Evolutionary conservation across 2,888 invertebrate species (phyloP).

Genomic region (Silvanus unidentatus): DNA sequence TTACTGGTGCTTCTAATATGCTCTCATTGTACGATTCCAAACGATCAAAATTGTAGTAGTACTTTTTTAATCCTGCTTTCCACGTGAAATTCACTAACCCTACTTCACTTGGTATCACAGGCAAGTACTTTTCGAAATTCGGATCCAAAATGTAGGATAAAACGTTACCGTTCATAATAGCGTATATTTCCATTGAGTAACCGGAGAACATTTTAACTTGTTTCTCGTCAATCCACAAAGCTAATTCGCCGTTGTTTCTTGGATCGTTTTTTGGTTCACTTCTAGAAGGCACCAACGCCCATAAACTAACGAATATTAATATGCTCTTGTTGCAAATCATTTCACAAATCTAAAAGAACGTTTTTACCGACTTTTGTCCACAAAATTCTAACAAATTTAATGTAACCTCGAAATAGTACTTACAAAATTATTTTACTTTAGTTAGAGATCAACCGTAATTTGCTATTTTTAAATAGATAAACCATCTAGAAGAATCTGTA

Average conservation of each 20-base stretch:
- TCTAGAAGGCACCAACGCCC: conserved; percentile 28
- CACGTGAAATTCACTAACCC: conserved; percentile 87
- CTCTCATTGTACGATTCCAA: conserved; percentile 78
- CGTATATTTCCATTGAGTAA: conserved; percentile 83
- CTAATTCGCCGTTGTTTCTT: conserved; percentile 57
- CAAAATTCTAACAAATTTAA: no score
- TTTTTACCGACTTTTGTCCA: no score
- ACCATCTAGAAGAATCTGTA: no score
- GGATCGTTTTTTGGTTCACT: conserved; percentile 44
- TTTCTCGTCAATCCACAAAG: conserved; percentile 85
- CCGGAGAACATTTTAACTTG: conserved; percentile 89
- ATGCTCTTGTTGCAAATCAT: no score
- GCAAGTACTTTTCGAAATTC: conserved; percentile 82
- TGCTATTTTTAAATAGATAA: no score
- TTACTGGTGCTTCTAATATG: conserved; percentile 77
- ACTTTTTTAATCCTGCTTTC: conserved; percentile 75
- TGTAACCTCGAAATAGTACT: no score
- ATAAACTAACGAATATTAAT: no score
- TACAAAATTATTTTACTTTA: no score
- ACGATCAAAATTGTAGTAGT: conserved; percentile 81
- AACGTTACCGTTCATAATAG: conserved; percentile 82
- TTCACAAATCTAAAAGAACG: no score
- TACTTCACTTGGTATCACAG: conserved; percentile 88
- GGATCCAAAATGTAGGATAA: conserved; percentile 82
- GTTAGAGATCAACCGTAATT: no score